Base-by-base conservation (phyloP, 2,797 vertebrate species). In the Acanthopagrus latus region DNA sequence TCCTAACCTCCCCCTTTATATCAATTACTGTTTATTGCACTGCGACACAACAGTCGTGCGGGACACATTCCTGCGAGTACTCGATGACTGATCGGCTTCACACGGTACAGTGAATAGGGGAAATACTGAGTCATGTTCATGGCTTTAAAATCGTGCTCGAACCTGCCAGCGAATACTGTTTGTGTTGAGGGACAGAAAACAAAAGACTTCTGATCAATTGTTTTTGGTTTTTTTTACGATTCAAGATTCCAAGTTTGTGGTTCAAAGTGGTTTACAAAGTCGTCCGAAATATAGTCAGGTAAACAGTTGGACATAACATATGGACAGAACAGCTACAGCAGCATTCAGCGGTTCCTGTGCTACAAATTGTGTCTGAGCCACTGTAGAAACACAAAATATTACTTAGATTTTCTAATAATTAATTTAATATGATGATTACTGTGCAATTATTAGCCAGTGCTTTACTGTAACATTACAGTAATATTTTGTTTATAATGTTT, bases 1-100 rank as follows among this genome's bases (percentile, higher is more conserved):
- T 27, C 67, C 80, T 63, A 76, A 82, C 78, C 56, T 54, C 43
- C 82, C 86, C 80, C 83, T 91, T 90, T 79, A 82, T 90, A 82
- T 91, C 88, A 84, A 83, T 90, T 85, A 87, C 69, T 71, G 48
- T 83, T 86, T 84, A 89, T 86, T 90, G 78, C 81, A 59, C 71
- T 86, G 83, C 29, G 9, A 88, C 89, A 83, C 58, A 58, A 68
- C 44, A 55, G 70, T 47, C 85, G 63, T 81, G 57, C 25, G 70
- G 66, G 80, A 88, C 63, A 83, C 80, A 81, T 74, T 64, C 64
- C 73, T 69, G 63, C 18, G 7, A 80, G 79, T 70, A 23, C 50
- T 62, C 29, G 1, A 6, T 83, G 81, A 90, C 57, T 74, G 81
- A 88, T 80, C 60, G 67, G 60, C 64, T 33, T 58, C 58, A 21